These are phyloP conservation scores for Argyrosomus regius DNA, from an alignment of 2,797 vertebrate species.

Conservation along the genomic window DNA sequence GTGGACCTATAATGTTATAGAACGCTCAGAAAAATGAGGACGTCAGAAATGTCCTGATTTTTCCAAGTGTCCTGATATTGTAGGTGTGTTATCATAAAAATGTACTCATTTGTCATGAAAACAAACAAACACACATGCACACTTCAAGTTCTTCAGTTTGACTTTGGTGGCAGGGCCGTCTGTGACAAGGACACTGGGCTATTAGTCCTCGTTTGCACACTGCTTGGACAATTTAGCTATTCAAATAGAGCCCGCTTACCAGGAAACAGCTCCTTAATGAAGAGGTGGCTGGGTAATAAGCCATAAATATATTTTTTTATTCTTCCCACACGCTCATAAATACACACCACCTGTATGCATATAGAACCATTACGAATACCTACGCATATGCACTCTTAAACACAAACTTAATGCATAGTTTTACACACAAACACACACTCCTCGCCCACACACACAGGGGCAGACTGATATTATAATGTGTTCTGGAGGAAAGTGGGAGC, in stretches of 20 bases:
- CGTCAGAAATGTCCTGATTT: no score
- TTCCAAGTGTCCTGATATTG: no score
- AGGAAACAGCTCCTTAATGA: constrained; percentile 84
- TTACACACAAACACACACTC: constrained; percentile 28
- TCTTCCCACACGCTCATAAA: constrained; percentile 58
- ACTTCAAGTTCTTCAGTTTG: constrained; percentile 57
- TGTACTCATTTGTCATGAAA: not conserved
- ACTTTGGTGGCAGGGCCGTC: constrained; percentile 72
- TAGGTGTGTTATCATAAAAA: no score
- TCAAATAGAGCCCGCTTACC: constrained; percentile 81
- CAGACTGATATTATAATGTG: constrained; percentile 68
- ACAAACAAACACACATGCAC: constrained; percentile 35
- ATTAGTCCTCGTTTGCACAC: constrained; percentile 81
- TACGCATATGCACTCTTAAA: constrained; percentile 26
- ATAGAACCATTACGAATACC: constrained; percentile 39
- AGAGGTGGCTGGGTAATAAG: constrained; percentile 80
- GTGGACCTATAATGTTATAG: no score
- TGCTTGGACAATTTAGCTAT: constrained; percentile 85
- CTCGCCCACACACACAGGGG: constrained; percentile 13
- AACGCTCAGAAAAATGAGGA: no score
- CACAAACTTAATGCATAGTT: constrained; percentile 17
- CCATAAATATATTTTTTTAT: constrained; percentile 80
- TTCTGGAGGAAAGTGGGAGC: constrained; percentile 67
- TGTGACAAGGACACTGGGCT: constrained; percentile 82
- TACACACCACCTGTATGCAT: constrained; percentile 48